Evolutionary conservation across 2,888 invertebrate genomes (phyloP), one percentile per base, ranked within the genome.

Genomic region (Aporophyla lueneburgensis): DNA sequence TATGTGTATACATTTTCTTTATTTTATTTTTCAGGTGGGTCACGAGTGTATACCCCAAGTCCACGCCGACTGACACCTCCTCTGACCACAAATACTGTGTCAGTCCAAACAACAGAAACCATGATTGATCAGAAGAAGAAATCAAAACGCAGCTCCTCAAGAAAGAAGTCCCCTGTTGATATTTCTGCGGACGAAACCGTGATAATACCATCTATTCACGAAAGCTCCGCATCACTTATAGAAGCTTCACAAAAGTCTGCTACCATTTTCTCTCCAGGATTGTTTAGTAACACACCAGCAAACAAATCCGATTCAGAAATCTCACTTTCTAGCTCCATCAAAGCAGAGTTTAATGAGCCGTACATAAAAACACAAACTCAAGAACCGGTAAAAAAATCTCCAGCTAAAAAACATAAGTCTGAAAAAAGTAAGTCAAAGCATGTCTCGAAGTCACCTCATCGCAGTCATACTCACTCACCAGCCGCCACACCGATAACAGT

Each of bases 271-370:
- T 14, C 62, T 19, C 9, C 0, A 14, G 53, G 21, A 0, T 12
- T 65, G 6, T 67, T 61, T 1, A 51, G 49, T 0, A 58, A 24
- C 10, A n/a, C 19, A 0, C 9, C 46, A 19, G 7, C 2, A 1
- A 27, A 53, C 5, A 49, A 16, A 12, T 70, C 83, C 0, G 78
- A 67, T 5, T 73, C 75, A 0, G 82, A 83, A 21, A 1, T 51
- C 16, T 83, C 76, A 0, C 69, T 83, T 1, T 51, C 76, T 6
- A 76, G 67, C 58, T 83, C 83, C 0, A 0, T 83, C 0, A 76
- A 62, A 59, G 80, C 62, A 0, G 82, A 67, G 9, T 83, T 83
- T 9, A 62, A 72, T 1, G 10, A 67, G 6, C 62, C 83, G 0
- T 80, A 80, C 27, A 27, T 51, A 0, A 69, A 12, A 21, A 10